Evolutionary conservation across 2,113 vertebrate species (phyloP).

Genomic region (Cranoglanis bouderius): DNA sequence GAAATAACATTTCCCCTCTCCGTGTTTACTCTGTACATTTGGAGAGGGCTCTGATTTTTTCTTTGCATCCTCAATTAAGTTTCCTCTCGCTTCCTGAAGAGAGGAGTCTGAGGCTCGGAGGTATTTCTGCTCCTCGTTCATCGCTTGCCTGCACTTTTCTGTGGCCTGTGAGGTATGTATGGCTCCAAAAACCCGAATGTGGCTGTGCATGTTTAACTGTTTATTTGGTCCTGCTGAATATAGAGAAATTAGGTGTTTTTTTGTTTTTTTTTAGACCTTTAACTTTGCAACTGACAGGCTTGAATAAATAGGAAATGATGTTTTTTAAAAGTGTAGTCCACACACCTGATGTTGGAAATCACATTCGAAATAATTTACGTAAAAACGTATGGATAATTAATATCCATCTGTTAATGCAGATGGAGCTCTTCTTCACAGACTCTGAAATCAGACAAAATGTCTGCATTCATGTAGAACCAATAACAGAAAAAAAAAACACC

Average conservation of each 20-base stretch:
- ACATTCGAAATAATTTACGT: not conserved
- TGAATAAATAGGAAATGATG: not conserved
- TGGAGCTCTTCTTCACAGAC: not conserved
- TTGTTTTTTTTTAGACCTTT: not conserved
- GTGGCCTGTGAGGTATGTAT: slow-evolving; percentile 12
- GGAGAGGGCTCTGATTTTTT: slow-evolving; percentile 50
- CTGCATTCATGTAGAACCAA: not conserved
- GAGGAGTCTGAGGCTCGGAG: slow-evolving; percentile 6
- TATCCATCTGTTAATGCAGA: not conserved
- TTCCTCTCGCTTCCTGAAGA: slow-evolving; percentile 40
- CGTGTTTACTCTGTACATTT: slow-evolving; percentile 47
- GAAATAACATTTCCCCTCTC: slow-evolving; percentile 47
- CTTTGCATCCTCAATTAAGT: slow-evolving; percentile 42
- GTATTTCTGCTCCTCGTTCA: slow-evolving; percentile 28
- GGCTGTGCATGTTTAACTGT: slow-evolving; percentile 21
- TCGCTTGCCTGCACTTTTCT: slow-evolving; percentile 12
- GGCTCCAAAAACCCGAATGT: slow-evolving; percentile 1
- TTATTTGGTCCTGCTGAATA: slow-evolving; percentile 35
- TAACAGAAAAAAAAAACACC: not conserved
- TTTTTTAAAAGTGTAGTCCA: not conserved
- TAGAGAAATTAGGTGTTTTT: not conserved
- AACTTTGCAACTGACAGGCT: not conserved
- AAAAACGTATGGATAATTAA: not conserved
- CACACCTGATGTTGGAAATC: not conserved
- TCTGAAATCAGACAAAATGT: not conserved